Evolutionary conservation across 2,888 invertebrate genomes (phyloP), one percentile per base, ranked within the genome.

Genomic region (Catocala fraxini): DNA sequence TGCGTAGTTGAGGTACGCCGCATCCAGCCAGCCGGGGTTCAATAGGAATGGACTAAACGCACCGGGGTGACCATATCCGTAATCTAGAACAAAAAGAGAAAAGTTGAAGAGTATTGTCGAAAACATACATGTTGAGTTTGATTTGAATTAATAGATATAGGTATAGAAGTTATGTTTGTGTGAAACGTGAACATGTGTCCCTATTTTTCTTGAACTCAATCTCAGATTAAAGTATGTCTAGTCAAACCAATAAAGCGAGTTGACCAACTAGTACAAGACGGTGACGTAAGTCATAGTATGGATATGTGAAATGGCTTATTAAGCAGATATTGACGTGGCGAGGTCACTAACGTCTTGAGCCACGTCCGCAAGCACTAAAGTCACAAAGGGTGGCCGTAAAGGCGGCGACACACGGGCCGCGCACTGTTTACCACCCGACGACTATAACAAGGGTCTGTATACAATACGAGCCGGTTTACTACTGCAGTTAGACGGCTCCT

Each of bases 1-100:
- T 51, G 96, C 96, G 86, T 97, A 97, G 79, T 96, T 96, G 90
- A 97, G 95, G 87, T 97, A 97, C 5, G 97, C 97, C 1, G 97
- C 97, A 83, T 98, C 98, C 75, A 98, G 90, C 97, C 98, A 98
- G 42, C 97, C 97, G 0, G 97, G 97, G 82, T 97, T 97, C 61
- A 98, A 90, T 68, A 98, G 94, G 88, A 97, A 97, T 2, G 97
- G 97, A 80, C 96, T 97, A 86, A 97, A 97, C 25, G 96, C 96
- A 46, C 96, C 96, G 4, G 97, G 97, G 87, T 97, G 97, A 41
- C 97, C 97, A 83, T 97, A 97, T 65, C 97, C 97, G 85, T 96
- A 97, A 95, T 95, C 97, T 98, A 93, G 45, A 89, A 89, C 89
- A 91, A 92, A 67, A 68, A 65, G 54, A 67, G 51, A 58, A 58